phyloP scores from a whole-genome alignment of 2,888 invertebrate genomes.

The Noctua fimbriata region DNA sequence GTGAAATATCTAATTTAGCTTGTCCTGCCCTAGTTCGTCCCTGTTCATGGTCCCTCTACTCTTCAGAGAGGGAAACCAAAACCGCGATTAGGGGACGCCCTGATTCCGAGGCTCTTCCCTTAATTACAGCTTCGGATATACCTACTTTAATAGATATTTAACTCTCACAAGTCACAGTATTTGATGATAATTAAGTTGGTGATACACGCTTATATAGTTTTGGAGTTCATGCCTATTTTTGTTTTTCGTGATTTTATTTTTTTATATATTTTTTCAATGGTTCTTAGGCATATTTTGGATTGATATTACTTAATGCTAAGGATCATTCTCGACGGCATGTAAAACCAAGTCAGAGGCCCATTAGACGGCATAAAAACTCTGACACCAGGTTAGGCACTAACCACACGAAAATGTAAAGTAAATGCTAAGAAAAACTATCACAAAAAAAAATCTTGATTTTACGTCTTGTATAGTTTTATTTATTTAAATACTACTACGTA shows the following conservation, averaged over 20 bases:
- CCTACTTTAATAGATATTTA: conserved; percentile 61
- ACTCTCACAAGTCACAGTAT: conserved; percentile 31
- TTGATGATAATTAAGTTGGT: conserved; percentile 21
- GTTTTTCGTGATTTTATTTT: not conserved
- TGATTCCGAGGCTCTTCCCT: conserved; percentile 68
- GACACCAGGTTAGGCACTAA: no score
- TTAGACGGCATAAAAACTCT: no score
- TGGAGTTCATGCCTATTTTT: not conserved
- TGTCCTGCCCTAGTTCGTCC: not conserved
- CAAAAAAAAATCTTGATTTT: not conserved
- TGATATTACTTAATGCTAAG: not conserved
- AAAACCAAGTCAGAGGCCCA: no score
- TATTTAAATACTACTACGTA: not conserved
- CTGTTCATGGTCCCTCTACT: conserved; percentile 35
- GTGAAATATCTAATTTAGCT: rapidly evolving
- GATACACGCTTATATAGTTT: conserved; percentile 22
- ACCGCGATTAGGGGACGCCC: conserved; percentile 73
- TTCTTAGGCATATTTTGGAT: not conserved
- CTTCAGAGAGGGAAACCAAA: conserved; percentile 63
- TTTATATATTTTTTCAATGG: not conserved
- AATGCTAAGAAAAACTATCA: not conserved
- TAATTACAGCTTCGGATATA: conserved; percentile 69
- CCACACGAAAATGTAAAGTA: no score
- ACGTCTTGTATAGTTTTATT: not conserved
- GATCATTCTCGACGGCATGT: not conserved